Evolutionary conservation across 2,888 invertebrate species (phyloP).

Genomic region (Cantharis nigra): DNA sequence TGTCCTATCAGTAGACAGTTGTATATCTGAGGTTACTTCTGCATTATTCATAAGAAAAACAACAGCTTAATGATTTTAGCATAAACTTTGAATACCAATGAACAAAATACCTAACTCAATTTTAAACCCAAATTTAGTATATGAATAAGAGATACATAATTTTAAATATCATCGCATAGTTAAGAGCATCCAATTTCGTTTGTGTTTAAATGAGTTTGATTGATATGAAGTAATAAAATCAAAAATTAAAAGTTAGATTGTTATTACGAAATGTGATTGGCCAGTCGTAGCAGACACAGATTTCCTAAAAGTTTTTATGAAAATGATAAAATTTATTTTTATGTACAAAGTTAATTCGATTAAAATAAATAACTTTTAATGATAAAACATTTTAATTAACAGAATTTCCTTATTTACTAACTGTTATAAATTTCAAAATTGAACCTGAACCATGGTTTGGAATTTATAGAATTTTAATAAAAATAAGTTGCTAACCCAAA

Average conservation of each 20-base stretch:
- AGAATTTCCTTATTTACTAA: neutral
- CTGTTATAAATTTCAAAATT: neutral
- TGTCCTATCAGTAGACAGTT: neutral
- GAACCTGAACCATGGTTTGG: neutral
- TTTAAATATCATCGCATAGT: neutral
- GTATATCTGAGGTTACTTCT: neutral
- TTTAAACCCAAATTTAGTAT: neutral
- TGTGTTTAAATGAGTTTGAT: neutral
- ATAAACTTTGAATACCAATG: neutral
- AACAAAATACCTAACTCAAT: neutral
- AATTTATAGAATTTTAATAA: neutral
- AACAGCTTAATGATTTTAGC: conserved; percentile 1
- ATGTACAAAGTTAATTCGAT: neutral
- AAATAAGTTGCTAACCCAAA: neutral
- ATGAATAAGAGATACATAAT: neutral
- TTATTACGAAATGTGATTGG: no score
- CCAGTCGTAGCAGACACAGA: no score
- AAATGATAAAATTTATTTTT: neutral
- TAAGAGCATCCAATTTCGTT: neutral
- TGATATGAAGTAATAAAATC: neutral
- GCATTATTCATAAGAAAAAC: neutral
- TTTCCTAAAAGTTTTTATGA: neutral
- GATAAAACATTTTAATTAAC: neutral
- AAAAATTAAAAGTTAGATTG: neutral
- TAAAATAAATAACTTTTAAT: neutral